phyloP scores from a whole-genome alignment of 2,113 vertebrate species.

The Strigops habroptila region DNA sequence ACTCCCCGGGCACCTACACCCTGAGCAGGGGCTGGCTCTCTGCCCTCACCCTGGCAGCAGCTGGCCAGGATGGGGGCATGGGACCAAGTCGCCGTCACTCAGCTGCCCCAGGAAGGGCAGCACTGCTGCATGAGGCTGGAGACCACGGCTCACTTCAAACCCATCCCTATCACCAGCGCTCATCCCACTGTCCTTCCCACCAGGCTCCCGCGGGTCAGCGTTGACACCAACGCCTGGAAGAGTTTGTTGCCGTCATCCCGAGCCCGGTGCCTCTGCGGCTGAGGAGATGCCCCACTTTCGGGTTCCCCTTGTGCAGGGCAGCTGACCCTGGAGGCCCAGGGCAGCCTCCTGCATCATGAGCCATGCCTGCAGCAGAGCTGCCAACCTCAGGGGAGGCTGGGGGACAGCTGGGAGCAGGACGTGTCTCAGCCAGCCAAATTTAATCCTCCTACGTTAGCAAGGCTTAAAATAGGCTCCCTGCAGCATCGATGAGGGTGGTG shows the following conservation, averaged over 20 bases:
- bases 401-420: slow-evolving; percentile 71
- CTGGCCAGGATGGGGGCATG: not conserved
- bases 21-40: not conserved
- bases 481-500: slow-evolving; percentile 63
- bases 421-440: slow-evolving; percentile 70
- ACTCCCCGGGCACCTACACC: not conserved
- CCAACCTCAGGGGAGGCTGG: slow-evolving; percentile 62
- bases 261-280: fast-evolving
- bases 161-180: fast-evolving
- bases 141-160: not conserved
- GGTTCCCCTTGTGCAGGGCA: not conserved
- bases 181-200: not conserved
- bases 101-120: too few species aligned
- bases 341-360: not conserved
- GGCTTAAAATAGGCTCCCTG: slow-evolving; percentile 70
- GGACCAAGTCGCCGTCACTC: not conserved
- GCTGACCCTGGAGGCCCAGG: not conserved
- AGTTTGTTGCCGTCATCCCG: not conserved
- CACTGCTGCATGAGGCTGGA: not conserved
- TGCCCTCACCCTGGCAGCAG: not conserved
- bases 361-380: slow-evolving; percentile 29
- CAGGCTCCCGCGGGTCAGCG: fast-evolving
- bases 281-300: not conserved
- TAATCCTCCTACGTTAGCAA: slow-evolving; percentile 71
- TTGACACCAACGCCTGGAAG: not conserved